A percentile compares a stretch with the other conserved stretches of the same genome.
These are phyloP conservation scores for Clarias batrachus DNA, from an alignment of 2,113 vertebrate genomes.

Conservation along the genomic window DNA sequence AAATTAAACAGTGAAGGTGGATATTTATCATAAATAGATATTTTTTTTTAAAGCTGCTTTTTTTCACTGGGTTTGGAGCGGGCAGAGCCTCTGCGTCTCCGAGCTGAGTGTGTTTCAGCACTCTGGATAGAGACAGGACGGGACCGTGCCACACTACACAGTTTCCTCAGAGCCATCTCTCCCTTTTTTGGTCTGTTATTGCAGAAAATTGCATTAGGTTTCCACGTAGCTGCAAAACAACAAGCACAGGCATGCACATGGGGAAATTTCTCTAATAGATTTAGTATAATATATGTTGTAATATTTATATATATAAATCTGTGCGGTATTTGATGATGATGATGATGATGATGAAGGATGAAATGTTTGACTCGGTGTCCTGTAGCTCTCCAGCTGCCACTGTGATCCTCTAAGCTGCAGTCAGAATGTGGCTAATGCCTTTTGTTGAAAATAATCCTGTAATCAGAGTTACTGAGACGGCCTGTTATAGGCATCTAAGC, in stretches of 20 bases:
- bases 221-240: background rate
- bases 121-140: conserved; percentile 73
- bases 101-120: conserved; percentile 66
- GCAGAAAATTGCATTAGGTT: conserved; percentile 2
- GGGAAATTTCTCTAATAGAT: no score
- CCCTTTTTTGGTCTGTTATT: background rate
- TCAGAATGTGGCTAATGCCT: conserved; percentile 73
- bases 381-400: conserved; percentile 76
- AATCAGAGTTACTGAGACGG: conserved; percentile 75
- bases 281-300: background rate
- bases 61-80: background rate
- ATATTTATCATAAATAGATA: background rate
- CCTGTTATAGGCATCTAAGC: conserved; percentile 67
- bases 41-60: background rate
- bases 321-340: conserved; percentile 7
- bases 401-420: conserved; percentile 73
- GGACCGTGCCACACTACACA: background rate
- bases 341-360: background rate
- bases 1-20: background rate
- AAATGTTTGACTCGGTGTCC: conserved; percentile 51
- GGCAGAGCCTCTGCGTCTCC: no score
- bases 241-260: background rate
- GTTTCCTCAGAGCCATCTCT: background rate
- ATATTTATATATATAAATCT: background rate
- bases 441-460: conserved; percentile 79